Base-by-base conservation (phyloP, 2,797 vertebrate genomes). In the Nyctibius grandis region DNA sequence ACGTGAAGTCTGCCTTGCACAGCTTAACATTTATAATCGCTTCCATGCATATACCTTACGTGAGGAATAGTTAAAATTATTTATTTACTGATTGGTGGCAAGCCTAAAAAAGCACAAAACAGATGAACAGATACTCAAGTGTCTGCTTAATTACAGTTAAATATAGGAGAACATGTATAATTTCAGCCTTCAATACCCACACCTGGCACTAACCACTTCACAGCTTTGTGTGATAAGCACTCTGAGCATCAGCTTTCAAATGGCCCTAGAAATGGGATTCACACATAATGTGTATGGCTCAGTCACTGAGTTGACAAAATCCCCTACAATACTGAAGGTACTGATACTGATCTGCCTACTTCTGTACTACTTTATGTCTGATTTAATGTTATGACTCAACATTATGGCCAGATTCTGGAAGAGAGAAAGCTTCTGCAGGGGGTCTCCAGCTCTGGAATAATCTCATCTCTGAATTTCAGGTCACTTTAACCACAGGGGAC, bases 81-180 rank as follows among this genome's bases (percentile, higher is more conserved):
- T 34, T 83, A n/a, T 91, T 93, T 88, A 76, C 44, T 45, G 44
- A 73, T 45, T 21, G 51, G 63, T 69, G 33, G 42, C 38, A 76
- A 81, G 57, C n/a, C 44, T 34, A 38, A 65, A 91, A 95, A 94
- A 80, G 36, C 70, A 81, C 80, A 56, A 73, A 84, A 6, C 4
- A 13, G 63, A 78, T 78, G 77, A 86, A 83, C 0, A 0, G 51
- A 76, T 74, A 72, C 73, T 91, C 50, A 51, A 93, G 56, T 60
- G 76, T 47, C 63, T 81, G 61, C 63, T 94, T 76, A 93, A 96
- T 93, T 93, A 92, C 61, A 76, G 61, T 70, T 89, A 93, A 94
- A 75, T 81, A 74, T 38, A 92, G 72, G 42, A 93, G 87, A 92
- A 80, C 29, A 28, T 16, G 65, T 68, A 59, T 73, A 69, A 91